A percentile compares a stretch with the other conserved stretches of the same genome.
phyloP scores from a whole-genome alignment of 2,113 vertebrate genomes.

The Pelobates fuscus region DNA sequence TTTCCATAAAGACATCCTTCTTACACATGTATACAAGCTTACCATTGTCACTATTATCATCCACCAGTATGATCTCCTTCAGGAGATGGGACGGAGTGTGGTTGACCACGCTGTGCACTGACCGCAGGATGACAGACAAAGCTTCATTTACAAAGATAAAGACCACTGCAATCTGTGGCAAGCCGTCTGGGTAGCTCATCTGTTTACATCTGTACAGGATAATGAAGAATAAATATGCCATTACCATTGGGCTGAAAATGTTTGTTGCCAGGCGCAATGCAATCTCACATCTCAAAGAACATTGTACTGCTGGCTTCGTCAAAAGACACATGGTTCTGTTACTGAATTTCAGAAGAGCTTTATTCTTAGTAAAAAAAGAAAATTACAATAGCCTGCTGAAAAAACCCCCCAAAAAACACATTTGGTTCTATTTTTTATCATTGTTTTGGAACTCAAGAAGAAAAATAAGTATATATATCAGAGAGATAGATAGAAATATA shows the following conservation, averaged over 20 bases:
- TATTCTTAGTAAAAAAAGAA: background rate
- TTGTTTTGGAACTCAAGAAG: no score
- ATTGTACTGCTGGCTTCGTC: background rate
- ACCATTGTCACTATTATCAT: slow-evolving; percentile 97
- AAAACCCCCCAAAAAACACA: no score
- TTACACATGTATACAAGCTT: slow-evolving; percentile 46
- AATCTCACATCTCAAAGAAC: background rate
- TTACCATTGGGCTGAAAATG: background rate
- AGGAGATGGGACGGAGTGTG: slow-evolving; percentile 92
- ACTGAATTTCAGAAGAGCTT: background rate
- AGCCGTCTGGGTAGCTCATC: slow-evolving; percentile 77
- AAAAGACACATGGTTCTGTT: background rate
- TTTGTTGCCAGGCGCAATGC: background rate
- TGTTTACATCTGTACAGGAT: slow-evolving; percentile 79
- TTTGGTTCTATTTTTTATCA: no score
- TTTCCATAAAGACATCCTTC: no score
- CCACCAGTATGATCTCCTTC: slow-evolving; percentile 95
- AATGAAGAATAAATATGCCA: background rate
- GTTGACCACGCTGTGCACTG: slow-evolving; percentile 95
- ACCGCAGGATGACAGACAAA: slow-evolving; percentile 92
- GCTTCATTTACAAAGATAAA: slow-evolving; percentile 98
- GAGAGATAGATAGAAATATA: no score
- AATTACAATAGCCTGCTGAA: background rate
- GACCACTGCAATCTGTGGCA: slow-evolving; percentile 94
- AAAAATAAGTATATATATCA: no score